Conservation (phyloP, 2,113 vertebrate genomes). For the Marcusenius ussheri region DNA sequence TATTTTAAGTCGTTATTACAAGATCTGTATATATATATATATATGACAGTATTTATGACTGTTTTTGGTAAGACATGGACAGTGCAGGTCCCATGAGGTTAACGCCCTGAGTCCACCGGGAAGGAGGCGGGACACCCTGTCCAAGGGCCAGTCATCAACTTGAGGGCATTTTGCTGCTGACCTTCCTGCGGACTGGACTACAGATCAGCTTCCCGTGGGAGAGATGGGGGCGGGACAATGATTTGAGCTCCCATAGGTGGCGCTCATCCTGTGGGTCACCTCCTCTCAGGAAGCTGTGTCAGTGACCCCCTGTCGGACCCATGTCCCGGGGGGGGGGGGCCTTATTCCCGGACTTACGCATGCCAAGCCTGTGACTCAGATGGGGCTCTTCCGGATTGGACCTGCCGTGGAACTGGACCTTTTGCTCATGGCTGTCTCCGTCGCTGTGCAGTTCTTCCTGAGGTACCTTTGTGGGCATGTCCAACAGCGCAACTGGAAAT, state of each 20-base stretch:
- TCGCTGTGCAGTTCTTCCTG: background rate
- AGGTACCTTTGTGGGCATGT: background rate
- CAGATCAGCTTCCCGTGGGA: background rate
- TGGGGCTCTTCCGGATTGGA: background rate
- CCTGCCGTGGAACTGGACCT: background rate
- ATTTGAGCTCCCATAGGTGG: background rate
- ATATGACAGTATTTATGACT: conserved; percentile 14
- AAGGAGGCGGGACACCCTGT: background rate
- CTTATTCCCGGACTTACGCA: background rate
- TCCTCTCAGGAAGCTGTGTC: background rate
- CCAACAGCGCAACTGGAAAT: background rate
- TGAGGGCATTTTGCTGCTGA: background rate
- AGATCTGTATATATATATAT: background rate
- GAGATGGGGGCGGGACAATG: background rate
- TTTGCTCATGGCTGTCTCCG: background rate
- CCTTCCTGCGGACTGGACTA: background rate
- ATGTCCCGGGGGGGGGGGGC: background rate
- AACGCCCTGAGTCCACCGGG: background rate
- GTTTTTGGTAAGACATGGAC: background rate
- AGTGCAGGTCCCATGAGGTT: background rate
- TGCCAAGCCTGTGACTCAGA: background rate
- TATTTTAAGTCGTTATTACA: background rate
- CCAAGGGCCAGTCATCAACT: background rate
- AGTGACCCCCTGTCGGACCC: background rate
- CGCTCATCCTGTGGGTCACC: background rate